Percentiles rank a stretch among this genome's conserved stretches.
These are phyloP conservation scores for Sebastes oblongus DNA, from an alignment of 2,797 vertebrate genomes.

Conservation along the genomic window DNA sequence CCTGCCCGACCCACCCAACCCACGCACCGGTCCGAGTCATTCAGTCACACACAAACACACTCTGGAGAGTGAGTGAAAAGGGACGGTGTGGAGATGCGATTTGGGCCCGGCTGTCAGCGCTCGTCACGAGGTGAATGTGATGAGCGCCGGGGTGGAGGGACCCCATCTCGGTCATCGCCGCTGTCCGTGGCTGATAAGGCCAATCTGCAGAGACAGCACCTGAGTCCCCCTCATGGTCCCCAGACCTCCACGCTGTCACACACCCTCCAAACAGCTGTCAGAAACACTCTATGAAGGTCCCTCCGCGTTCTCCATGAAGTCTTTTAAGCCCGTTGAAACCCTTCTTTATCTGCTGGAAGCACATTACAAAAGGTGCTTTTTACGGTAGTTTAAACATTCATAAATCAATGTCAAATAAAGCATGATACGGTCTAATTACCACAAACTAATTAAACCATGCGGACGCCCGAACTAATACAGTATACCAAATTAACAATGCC, in stretches of 20 bases:
- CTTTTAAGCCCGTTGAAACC: not conserved
- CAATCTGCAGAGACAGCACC: conserved; percentile 69
- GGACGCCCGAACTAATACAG: not conserved
- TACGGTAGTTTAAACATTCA: conserved; percentile 12
- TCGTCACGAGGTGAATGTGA: conserved; percentile 62
- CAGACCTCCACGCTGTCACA: conserved; percentile 62
- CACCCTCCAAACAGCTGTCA: conserved; percentile 65
- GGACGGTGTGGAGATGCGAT: conserved; percentile 59
- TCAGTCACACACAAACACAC: conserved; percentile 29
- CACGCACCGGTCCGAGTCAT: conserved; percentile 41
- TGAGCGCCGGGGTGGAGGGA: not conserved
- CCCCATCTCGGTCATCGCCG: conserved; percentile 31
- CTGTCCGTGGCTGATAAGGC: conserved; percentile 74
- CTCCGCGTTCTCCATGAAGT: conserved; percentile 16
- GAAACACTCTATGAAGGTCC: conserved; percentile 36
- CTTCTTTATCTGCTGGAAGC: conserved; percentile 49
- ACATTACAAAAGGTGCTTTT: conserved; percentile 17
- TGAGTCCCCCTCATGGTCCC: conserved; percentile 54
- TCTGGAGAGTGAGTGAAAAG: conserved; percentile 20
- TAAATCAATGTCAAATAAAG: conserved; percentile 51
- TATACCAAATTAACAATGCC: not conserved
- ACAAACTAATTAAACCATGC: conserved; percentile 28
- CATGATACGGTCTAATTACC: conserved; percentile 22
- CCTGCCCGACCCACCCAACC: not conserved
- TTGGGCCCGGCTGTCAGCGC: conserved; percentile 69